Percentiles rank a stretch among this genome's conserved stretches.
These are phyloP conservation scores for Hemibagrus guttatus DNA, from an alignment of 2,797 vertebrate genomes.

Conservation along the genomic window DNA sequence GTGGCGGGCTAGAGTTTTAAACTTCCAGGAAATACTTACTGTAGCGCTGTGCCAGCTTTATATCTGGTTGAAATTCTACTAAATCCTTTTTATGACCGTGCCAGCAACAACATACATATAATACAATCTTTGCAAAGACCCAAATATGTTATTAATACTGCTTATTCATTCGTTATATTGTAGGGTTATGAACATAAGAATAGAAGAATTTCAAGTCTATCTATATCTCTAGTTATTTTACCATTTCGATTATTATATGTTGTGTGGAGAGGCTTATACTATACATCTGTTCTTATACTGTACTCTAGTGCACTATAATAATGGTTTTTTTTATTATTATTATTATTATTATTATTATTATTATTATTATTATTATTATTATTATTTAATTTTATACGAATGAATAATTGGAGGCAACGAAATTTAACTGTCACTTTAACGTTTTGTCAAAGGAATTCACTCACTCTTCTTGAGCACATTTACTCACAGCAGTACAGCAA, in stretches of 20 bases:
- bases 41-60: background rate
- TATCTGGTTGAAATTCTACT: background rate
- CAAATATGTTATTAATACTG: background rate
- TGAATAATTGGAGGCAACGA: background rate
- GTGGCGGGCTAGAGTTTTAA: constrained; percentile 22
- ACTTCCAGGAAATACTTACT: constrained; percentile 22
- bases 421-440: background rate
- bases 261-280: background rate
- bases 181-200: background rate
- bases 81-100: background rate
- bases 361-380: background rate
- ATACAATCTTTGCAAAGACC: background rate
- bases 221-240: background rate
- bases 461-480: constrained; percentile 26
- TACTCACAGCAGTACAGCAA: constrained; percentile 30
- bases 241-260: background rate
- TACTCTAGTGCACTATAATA: background rate
- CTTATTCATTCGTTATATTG: background rate
- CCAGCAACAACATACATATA: background rate
- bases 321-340: background rate
- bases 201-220: background rate
- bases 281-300: background rate
- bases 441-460: constrained; percentile 12
- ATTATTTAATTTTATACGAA: background rate
- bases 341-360: background rate